These are phyloP conservation scores for Monomorium pharaonis DNA, from an alignment of 1,140 invertebrate species.

Conservation along the genomic window DNA sequence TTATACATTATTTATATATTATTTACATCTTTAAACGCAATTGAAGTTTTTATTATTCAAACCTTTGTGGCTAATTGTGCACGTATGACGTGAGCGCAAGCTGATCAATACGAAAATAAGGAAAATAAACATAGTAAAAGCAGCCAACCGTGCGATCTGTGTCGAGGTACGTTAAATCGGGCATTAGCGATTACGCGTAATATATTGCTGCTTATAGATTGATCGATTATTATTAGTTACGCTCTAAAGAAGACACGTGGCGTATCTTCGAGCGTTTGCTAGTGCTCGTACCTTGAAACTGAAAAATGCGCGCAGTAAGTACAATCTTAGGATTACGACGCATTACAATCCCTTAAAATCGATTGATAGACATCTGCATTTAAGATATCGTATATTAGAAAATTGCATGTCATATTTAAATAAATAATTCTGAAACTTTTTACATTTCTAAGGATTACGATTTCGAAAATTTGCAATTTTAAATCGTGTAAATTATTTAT, in stretches of 20 bases:
- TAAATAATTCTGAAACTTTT: no score
- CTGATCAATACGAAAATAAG: conserved; percentile 25
- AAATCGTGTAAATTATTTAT: no score
- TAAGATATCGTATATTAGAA: no score
- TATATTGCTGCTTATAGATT: conserved; percentile 19
- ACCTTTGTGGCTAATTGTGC: not conserved
- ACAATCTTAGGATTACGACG: not conserved
- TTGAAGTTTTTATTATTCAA: not conserved
- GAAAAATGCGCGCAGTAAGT: not conserved
- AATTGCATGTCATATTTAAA: no score
- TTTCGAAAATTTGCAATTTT: no score
- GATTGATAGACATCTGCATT: not conserved
- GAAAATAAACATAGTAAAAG: conserved; percentile 20
- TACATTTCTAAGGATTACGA: no score
- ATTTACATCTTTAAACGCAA: conserved; percentile 2
- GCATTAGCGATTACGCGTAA: conserved; percentile 38
- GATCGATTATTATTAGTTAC: conserved; percentile 38
- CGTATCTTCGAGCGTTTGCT: not conserved
- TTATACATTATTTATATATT: no score
- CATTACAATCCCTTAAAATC: not conserved
- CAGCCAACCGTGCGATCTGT: conserved; percentile 31
- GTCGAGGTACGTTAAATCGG: conserved; percentile 35
- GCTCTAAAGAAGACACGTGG: conserved; percentile 38
- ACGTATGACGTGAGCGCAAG: not conserved
- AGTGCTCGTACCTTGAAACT: not conserved